Evolutionary conservation across 1,140 invertebrate species (phyloP), one percentile per base, ranked within the genome.

Genomic region (Ladona fulva): DNA sequence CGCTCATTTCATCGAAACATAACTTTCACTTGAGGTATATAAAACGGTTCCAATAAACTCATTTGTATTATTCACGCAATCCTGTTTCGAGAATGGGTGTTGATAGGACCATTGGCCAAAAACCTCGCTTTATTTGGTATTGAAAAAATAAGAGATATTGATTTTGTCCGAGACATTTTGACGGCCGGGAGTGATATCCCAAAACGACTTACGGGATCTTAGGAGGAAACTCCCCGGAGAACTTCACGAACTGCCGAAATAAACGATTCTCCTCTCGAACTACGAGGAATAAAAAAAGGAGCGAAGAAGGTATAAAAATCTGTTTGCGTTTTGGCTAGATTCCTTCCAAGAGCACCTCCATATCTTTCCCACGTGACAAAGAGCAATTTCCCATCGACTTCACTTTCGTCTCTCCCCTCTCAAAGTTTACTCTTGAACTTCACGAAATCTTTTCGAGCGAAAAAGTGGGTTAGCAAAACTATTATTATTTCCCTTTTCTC

Each of bases 401-500:
- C 44, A 52, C 44, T 52, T 52, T 52, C 3, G n/a, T 66, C 52
- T 12, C 52, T 66, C n/a, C 52, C 52, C 52, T 6, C 52, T 66
- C 52, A 19, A 66, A 66, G 52, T 66, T 66, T 66, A 22, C 52
- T 66, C n/a, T 66, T 19, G 52, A 66, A 19, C 52, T 37, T 22
- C 52, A 3, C 52, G n/a, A 66, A 66, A 66, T 66, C 52, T 66
- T 22, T 66, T 22, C n/a, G 52, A 66, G 16, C 52, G 52, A 66
- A 22, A 22, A 66, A 66, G 52, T 66, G n/a, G 52, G 52, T 66
- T 66, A 66, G 52, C n/a, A 66, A 66, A 66, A 66, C 52, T 66
- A 22, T 22, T 22, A 66, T 66, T 66, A 66, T 66, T 22, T 66
- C 14, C 52, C 52, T 66, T 12, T 19, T 22, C 52, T 66, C 16